Evolutionary conservation across 1,140 invertebrate species (phyloP).

Genomic region (Geopemphigus sp.): DNA sequence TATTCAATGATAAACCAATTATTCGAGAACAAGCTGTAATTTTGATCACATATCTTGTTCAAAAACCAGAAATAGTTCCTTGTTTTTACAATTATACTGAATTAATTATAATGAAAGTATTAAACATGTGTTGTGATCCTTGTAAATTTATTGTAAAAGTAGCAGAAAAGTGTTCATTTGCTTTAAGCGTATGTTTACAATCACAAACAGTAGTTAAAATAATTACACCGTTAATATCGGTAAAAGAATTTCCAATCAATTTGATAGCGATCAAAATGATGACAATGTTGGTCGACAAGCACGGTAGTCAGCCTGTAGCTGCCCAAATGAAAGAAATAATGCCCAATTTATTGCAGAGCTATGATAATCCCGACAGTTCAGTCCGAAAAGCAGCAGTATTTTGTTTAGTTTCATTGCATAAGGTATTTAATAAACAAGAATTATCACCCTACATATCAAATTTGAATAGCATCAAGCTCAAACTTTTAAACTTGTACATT

Average conservation of each 20-base stretch:
- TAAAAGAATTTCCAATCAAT: conserved; percentile 79
- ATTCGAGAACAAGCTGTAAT: conserved; percentile 64
- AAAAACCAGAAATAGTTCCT: conserved; percentile 68
- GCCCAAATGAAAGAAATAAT: conserved; percentile 75
- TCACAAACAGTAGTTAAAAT: conserved; percentile 61
- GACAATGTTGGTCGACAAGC: conserved; percentile 70
- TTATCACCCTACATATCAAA: conserved; percentile 67
- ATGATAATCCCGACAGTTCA: conserved; percentile 81
- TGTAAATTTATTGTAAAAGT: conserved; percentile 68
- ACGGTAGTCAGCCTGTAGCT: conserved; percentile 68
- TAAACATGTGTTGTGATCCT: conserved; percentile 76
- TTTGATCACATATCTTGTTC: conserved; percentile 77
- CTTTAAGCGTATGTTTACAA: conserved; percentile 49
- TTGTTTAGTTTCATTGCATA: conserved; percentile 88
- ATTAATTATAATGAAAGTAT: conserved; percentile 80
- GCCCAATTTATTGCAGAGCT: conserved; percentile 81
- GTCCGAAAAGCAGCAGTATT: conserved; percentile 92
- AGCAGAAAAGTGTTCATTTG: conserved; percentile 53
- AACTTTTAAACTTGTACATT: conserved; percentile 73
- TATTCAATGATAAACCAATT: conserved; percentile 11
- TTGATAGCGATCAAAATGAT: conserved; percentile 90
- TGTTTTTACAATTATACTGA: conserved; percentile 70
- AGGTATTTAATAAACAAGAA: background rate
- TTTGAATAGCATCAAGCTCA: conserved; percentile 81
- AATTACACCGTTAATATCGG: conserved; percentile 78